These are phyloP conservation scores for Spea bombifrons DNA, from an alignment of 2,113 vertebrate genomes.

Conservation along the genomic window DNA sequence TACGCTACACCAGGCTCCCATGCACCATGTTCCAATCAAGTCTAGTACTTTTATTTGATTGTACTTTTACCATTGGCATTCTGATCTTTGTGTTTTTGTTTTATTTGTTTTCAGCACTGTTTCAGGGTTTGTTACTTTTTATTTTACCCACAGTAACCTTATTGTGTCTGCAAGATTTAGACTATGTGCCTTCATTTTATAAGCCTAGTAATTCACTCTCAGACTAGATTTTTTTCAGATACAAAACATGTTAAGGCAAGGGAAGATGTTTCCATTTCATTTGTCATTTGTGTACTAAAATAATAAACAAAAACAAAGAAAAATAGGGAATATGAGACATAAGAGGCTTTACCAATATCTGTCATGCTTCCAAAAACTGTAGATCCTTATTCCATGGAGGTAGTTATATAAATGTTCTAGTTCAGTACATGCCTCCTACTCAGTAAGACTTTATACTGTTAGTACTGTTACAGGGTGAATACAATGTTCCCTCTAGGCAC, in stretches of 20 bases:
- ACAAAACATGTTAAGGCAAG: neutral
- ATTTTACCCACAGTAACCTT: slow-evolving; percentile 24
- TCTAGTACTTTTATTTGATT: neutral
- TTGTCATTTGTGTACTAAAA: neutral
- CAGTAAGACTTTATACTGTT: too few species aligned
- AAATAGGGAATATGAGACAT: neutral
- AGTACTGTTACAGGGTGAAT: too few species aligned
- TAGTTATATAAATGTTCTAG: too few species aligned
- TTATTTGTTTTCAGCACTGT: slow-evolving; percentile 3
- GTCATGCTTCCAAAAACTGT: too few species aligned
- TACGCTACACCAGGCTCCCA: neutral
- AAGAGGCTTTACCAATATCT: too few species aligned
- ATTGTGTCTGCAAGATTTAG: slow-evolving; percentile 27
- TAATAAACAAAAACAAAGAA: neutral
- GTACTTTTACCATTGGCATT: neutral
- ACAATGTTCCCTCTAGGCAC: too few species aligned
- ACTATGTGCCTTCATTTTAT: slow-evolving; percentile 19
- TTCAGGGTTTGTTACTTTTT: slow-evolving; percentile 24
- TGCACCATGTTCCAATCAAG: neutral
- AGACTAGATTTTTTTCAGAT: slow-evolving; percentile 5
- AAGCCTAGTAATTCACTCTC: slow-evolving; percentile 21
- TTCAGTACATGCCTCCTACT: too few species aligned
- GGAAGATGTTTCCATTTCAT: neutral
- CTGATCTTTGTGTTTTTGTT: neutral
- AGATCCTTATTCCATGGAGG: too few species aligned